Base-by-base conservation (phyloP, 92 coral and sea anemone species). In the Zoanthus gigantus region DNA sequence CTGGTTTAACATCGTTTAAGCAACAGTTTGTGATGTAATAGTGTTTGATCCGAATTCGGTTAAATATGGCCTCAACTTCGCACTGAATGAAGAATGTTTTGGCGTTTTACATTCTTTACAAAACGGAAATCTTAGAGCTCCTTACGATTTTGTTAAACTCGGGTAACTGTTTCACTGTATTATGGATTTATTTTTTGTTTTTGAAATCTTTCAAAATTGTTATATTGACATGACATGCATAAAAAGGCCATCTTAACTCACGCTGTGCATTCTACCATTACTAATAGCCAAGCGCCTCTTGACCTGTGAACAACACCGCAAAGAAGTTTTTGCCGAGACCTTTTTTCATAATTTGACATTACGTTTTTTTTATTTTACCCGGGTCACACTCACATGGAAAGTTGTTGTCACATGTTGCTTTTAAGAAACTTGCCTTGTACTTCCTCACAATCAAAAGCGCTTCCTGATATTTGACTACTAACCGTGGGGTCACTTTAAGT, bases 211-310 rank as follows among this genome's bases (percentile, higher is more conserved):
- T 56, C 31, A 7, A 31, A 78, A 57, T 1, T 11, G 58, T 63
- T 17, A 17, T 79, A 44, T 46, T 80, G 85, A 44, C 61, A 9
- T 65, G 74, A 23, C 52, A 37, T 45, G n/a, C 45, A 69, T n/a
- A 23, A 63, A 45, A 9, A 42, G 23, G 28, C 13, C 74, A 58
- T 34, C 13, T n/a, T 29, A 79, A 61, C 56, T 58, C 72, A 17
- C 65, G 72, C 84, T 16, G 84, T 8, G 42, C 72, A 61, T 12
- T 45, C 52, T 31, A 16, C 9, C 82, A 56, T 29, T 53, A 53
- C 18, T 45, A 53, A 77, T 79, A 18, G 84, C 84, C 53, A 10
- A 29, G 72, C 60, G 72, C 17, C 75, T 81, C 52, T 80, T 80
- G 74, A 80, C 73, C 73, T 29, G 52, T 7, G 54, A 29, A 14